Evolutionary conservation across 2,113 vertebrate species (phyloP).

Genomic region (Microcebus griseorufus): DNA sequence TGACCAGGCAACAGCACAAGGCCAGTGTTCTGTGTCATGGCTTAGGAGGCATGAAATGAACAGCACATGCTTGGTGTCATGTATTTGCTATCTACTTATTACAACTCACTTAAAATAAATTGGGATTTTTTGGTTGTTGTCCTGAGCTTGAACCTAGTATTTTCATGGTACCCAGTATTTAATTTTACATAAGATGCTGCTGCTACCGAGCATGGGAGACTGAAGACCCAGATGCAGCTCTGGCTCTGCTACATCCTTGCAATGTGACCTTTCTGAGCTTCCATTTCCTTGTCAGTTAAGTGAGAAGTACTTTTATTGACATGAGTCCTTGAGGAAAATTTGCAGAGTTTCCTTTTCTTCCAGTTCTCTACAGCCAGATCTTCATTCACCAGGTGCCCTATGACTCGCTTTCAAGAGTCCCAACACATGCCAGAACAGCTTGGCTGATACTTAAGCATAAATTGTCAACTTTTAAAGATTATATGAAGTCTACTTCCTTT

Average conservation of each 20-base stretch:
- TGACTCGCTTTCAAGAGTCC: not conserved
- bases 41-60: slow-evolving; percentile 46
- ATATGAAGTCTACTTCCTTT: not conserved
- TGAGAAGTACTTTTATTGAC: not conserved
- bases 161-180: not conserved
- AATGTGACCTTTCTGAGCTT: not conserved
- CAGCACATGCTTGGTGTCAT: not conserved
- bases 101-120: not conserved
- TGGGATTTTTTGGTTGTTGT: not conserved
- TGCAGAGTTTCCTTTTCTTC: not conserved
- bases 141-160: not conserved
- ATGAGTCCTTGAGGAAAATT: not conserved
- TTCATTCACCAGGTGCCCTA: not conserved
- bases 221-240: not conserved
- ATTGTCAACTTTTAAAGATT: not conserved
- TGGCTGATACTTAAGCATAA: not conserved
- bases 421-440: not conserved
- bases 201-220: not conserved
- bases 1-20: not conserved
- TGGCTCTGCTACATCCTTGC: not conserved
- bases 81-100: slow-evolving; percentile 47
- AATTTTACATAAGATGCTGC: not conserved
- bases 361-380: not conserved
- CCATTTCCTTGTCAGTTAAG: not conserved
- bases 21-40: not conserved